These are phyloP conservation scores for Poecilia wingei DNA, from an alignment of 2,797 vertebrate genomes.

Conservation along the genomic window DNA sequence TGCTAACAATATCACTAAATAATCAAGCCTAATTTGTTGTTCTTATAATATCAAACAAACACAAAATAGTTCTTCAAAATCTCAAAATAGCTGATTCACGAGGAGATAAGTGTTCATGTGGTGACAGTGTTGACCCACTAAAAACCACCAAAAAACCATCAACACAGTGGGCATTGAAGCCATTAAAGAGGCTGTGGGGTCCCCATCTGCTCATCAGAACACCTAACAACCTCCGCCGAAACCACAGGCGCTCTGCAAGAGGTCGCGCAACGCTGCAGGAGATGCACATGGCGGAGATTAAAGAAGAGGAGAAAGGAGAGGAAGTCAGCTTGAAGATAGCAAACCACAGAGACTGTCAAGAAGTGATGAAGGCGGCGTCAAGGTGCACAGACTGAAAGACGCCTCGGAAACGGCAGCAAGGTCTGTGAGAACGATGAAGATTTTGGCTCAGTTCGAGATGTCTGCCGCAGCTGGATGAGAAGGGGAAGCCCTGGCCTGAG, in stretches of 20 bases:
- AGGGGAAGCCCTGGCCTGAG: slow-evolving; percentile 43
- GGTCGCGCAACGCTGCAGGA: slow-evolving; percentile 49
- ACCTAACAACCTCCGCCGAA: slow-evolving; percentile 29
- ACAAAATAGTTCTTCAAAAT: not conserved
- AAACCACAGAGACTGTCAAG: slow-evolving; percentile 48
- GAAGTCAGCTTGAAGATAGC: slow-evolving; percentile 54
- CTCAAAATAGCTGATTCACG: slow-evolving; percentile 10
- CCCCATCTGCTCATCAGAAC: slow-evolving; percentile 3
- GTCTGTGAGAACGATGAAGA: not conserved
- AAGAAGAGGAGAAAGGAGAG: slow-evolving; percentile 42
- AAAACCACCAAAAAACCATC: slow-evolving; percentile 21
- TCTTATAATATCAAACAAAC: not conserved
- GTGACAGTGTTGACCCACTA: not conserved
- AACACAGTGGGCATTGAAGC: slow-evolving; percentile 12
- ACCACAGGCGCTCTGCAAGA: slow-evolving; percentile 49
- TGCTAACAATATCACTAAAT: not conserved
- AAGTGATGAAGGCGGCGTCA: slow-evolving; percentile 34
- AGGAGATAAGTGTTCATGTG: not conserved
- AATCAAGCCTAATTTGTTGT: not conserved
- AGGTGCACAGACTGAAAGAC: slow-evolving; percentile 27
- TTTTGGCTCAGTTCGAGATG: not conserved
- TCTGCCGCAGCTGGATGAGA: not conserved
- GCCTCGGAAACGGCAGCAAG: slow-evolving; percentile 19
- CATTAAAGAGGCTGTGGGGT: slow-evolving; percentile 18
- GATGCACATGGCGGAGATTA: slow-evolving; percentile 33